These are phyloP conservation scores for Leuciscus idus DNA, from an alignment of 2,113 vertebrate species.

Conservation along the genomic window DNA sequence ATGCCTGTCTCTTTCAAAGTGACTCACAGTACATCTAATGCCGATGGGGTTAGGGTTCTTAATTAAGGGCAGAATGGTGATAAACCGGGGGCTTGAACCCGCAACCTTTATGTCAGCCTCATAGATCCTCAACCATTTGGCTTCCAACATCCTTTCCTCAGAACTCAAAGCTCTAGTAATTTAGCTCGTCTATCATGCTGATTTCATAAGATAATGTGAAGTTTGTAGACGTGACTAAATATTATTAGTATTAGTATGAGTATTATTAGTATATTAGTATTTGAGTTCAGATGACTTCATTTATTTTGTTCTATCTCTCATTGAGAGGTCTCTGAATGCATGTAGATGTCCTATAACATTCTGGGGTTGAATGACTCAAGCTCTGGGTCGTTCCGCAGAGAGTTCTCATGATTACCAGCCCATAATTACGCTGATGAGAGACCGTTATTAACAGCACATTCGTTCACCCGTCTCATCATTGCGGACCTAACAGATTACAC, in stretches of 20 bases:
- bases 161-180: not conserved
- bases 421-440: constrained; percentile 21
- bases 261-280: not conserved
- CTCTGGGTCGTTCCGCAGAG: not conserved
- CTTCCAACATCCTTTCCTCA: not conserved
- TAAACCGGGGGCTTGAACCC: not conserved
- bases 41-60: not conserved
- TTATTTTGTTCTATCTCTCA: not conserved
- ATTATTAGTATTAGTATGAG: not conserved
- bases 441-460: constrained; percentile 15
- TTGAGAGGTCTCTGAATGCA: not conserved
- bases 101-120: not conserved
- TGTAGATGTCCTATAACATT: constrained; percentile 1
- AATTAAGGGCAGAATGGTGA: constrained; percentile 14
- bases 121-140: not conserved
- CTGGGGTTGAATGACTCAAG: constrained; percentile 19
- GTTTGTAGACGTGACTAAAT: not conserved
- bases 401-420: constrained; percentile 6
- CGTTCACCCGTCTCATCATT: constrained; percentile 22
- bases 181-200: not conserved
- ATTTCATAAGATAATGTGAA: not conserved
- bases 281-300: not conserved
- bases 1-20: not conserved
- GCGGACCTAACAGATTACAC: constrained; percentile 6
- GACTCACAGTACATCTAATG: not conserved